Percentiles rank a stretch among this genome's conserved stretches.
phyloP scores from a whole-genome alignment of 2,797 vertebrate species.

The Salarias fasciatus region DNA sequence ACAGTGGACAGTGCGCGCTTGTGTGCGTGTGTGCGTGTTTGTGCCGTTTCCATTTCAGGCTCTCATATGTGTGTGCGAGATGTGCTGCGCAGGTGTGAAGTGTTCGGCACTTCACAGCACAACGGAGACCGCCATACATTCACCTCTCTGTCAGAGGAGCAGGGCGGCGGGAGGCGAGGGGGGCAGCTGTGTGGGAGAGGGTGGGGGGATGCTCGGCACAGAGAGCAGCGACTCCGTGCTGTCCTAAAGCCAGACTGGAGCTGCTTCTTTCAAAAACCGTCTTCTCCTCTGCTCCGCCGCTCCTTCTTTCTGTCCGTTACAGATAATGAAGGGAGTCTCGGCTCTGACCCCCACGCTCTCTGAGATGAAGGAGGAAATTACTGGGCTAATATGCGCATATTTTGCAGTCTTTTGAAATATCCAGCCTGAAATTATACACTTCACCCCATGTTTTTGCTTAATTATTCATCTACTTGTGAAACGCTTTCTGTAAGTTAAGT shows the following conservation, averaged over 20 bases:
- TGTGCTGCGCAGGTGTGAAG: conserved; percentile 71
- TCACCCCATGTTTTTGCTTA: conserved; percentile 44
- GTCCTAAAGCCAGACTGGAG: conserved; percentile 10
- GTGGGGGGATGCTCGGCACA: neutral
- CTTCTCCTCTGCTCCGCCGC: conserved; percentile 4
- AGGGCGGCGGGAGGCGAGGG: neutral
- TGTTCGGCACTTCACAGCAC: conserved; percentile 57
- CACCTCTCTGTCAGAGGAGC: conserved; percentile 9
- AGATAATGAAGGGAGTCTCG: conserved; percentile 43
- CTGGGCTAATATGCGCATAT: conserved; percentile 64
- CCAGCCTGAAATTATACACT: conserved; percentile 52
- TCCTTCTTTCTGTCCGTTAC: conserved; percentile 16
- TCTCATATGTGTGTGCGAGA: conserved; percentile 64
- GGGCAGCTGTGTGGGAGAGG: conserved; percentile 3
- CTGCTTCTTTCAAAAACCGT: neutral
- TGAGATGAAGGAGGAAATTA: conserved; percentile 58
- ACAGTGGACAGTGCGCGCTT: conserved; percentile 17
- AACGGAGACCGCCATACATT: conserved; percentile 21
- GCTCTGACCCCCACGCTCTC: conserved; percentile 47
- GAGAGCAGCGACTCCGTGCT: conserved; percentile 25
- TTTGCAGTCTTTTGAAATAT: conserved; percentile 56
- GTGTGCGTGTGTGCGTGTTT: conserved; percentile 11
- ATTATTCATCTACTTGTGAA: conserved; percentile 65
- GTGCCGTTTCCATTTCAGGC: conserved; percentile 49
- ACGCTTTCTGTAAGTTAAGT: conserved; percentile 43